Evolutionary conservation across 2,113 vertebrate genomes (phyloP), one percentile per base, ranked within the genome.

Genomic region (Mustela lutreola): DNA sequence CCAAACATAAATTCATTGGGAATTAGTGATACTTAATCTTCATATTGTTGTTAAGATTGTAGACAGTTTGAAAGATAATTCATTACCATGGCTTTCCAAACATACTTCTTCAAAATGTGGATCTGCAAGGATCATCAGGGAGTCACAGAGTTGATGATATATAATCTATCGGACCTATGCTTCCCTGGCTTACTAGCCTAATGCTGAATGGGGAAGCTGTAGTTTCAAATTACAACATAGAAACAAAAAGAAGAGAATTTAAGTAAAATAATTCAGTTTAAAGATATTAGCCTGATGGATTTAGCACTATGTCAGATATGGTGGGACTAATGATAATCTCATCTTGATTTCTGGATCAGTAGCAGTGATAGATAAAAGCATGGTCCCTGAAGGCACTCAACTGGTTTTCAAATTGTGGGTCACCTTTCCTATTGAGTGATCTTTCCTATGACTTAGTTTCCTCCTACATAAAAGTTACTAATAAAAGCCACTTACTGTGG

Each of bases 401-500:
- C n/a, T 78, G 11, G 42, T 71, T 82, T 63, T 50, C 67, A 83
- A 7, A 70, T 79, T 50, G 33, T 88, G 28, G 65, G 19, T 80
- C 65, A 88, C 18, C 22, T 65, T 85, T 84, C 28, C 50, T 70
- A 28, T 70, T 83, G 16, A 58, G 11, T 33, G 60, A 53, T 4
- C 18, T 50, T 90, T 87, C 42, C 21, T 73, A 70, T 42, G 33
- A 85, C 11, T 94, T 58, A 53, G 24, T 71, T 83, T 94, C 45
- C n/a, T 96, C 31, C 33, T 16, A 50, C 14, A 78, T 81, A 80
- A 85, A 91, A 70, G 45, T 90, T 89, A 26, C 62, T 92, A 80
- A 56, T 79, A 24, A 65, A 93, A 60, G 15, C 50, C 83, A 88
- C 33, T 48, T 62, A 67, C 22, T 56, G 88, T 89, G 56, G 18